These are phyloP conservation scores for Taxidea taxus DNA, from an alignment of 2,113 vertebrate genomes.

Conservation along the genomic window DNA sequence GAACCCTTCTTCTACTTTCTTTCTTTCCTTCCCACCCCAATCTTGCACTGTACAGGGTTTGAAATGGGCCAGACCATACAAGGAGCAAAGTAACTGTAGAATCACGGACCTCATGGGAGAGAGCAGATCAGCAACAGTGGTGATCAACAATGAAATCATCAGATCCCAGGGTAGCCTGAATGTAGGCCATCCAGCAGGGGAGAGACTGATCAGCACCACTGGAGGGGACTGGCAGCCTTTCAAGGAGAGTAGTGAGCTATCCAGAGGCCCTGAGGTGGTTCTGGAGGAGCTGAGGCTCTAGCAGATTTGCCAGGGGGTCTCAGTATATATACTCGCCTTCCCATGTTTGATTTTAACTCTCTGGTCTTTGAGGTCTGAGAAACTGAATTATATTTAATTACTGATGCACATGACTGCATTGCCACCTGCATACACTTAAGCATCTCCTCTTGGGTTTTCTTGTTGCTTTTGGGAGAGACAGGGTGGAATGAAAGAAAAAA, in stretches of 20 bases:
- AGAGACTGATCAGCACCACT: not conserved
- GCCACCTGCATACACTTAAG: not conserved
- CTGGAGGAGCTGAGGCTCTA: not conserved
- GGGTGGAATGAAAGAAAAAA: not conserved
- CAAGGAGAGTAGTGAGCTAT: not conserved
- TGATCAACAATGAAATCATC: not conserved
- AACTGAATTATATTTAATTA: not conserved
- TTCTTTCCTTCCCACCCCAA: not conserved
- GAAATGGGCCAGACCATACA: not conserved
- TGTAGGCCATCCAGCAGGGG: not conserved
- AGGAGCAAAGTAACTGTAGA: not conserved
- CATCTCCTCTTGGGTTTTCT: not conserved
- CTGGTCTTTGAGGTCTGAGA: not conserved
- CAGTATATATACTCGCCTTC: not conserved
- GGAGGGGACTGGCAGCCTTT: not conserved
- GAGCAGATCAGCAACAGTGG: not conserved
- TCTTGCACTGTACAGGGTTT: not conserved
- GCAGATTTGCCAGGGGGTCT: not conserved
- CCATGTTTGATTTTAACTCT: not conserved
- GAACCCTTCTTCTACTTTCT: not conserved
- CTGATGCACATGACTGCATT: not conserved
- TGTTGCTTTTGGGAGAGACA: not conserved
- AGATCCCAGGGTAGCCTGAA: not conserved
- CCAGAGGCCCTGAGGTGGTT: not conserved
- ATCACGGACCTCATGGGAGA: not conserved